Evolutionary conservation across 2,797 vertebrate species (phyloP).

Genomic region (Oryzias dopingdopingensis): DNA sequence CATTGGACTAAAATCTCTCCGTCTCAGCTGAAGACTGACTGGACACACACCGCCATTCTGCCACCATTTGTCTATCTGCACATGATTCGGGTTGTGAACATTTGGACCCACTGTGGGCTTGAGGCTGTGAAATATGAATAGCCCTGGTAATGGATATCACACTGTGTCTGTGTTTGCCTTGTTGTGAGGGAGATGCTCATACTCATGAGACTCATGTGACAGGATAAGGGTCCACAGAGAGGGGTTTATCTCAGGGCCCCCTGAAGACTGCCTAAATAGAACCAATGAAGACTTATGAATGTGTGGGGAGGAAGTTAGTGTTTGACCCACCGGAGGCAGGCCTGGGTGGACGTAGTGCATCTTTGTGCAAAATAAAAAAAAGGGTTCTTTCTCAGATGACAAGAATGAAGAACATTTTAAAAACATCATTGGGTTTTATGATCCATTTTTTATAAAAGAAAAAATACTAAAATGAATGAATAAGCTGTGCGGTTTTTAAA

Average conservation of each 20-base stretch:
- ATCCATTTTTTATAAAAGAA: too few relatives aligned
- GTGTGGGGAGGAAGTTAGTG: conserved; percentile 36
- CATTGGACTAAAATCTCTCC: conserved; percentile 44
- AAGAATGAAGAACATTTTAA: not conserved
- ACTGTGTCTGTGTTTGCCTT: conserved; percentile 53
- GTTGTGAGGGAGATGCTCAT: conserved; percentile 28
- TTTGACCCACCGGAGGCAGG: conserved; percentile 24
- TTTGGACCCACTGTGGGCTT: conserved; percentile 31
- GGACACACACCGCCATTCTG: conserved; percentile 27
- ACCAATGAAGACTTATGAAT: conserved; percentile 46
- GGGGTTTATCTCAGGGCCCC: conserved; percentile 46
- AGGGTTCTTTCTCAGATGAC: conserved; percentile 3
- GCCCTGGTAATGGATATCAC: conserved; percentile 52
- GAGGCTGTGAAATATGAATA: conserved; percentile 55
- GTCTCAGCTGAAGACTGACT: conserved; percentile 22
- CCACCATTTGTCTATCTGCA: conserved; percentile 45
- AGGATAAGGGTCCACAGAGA: conserved; percentile 51
- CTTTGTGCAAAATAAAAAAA: conserved; percentile 5
- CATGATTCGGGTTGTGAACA: conserved; percentile 63
- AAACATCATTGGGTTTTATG: not conserved
- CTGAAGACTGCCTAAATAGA: conserved; percentile 40
- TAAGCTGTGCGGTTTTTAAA: too few relatives aligned
- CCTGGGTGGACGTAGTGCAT: conserved; percentile 22
- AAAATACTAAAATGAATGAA: too few relatives aligned
- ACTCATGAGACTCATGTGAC: conserved; percentile 72